A percentile compares a stretch with the other conserved stretches of the same genome.
Conservation (phyloP, 2,888 invertebrate species). For the Pherbina coryleti region DNA sequence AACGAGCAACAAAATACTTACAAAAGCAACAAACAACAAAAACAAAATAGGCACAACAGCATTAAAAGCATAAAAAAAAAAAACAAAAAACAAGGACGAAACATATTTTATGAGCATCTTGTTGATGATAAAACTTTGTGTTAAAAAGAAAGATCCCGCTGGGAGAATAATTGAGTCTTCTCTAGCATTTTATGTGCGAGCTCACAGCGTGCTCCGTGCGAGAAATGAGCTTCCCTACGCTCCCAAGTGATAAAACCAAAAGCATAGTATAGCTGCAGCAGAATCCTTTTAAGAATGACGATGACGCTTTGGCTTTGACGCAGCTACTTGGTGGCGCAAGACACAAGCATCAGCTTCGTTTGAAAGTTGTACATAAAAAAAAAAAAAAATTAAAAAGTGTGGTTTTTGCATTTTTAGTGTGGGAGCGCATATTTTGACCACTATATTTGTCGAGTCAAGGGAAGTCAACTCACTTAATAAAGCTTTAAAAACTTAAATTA, state of each 20-base stretch:
- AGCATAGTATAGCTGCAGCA: not conserved
- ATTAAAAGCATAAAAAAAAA: not conserved
- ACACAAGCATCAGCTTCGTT: too few relatives aligned
- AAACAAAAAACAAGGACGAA: constrained; percentile 45
- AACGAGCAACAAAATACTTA: not conserved
- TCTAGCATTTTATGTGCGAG: constrained; percentile 52
- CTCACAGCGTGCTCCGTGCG: constrained; percentile 3
- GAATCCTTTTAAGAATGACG: not conserved
- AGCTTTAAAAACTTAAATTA: not conserved
- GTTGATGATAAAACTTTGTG: constrained; percentile 63
- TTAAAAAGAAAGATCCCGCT: constrained; percentile 58
- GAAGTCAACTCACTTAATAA: too few relatives aligned
- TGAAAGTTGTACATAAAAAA: too few relatives aligned
- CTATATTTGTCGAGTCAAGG: too few relatives aligned
- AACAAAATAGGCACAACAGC: constrained; percentile 4
- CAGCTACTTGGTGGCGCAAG: not conserved
- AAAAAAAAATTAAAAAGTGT: not conserved
- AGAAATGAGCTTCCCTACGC: not conserved
- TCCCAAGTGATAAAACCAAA: not conserved
- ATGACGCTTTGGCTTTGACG: not conserved
- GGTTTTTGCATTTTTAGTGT: not conserved
- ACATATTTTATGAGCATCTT: constrained; percentile 65
- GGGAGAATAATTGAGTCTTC: constrained; percentile 63
- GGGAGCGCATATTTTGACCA: too few relatives aligned
- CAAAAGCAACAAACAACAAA: constrained; percentile 10